A percentile compares a stretch with the other conserved stretches of the same genome.
Conservation (phyloP, 2,113 vertebrate species). For the Taurulus bubalis region DNA sequence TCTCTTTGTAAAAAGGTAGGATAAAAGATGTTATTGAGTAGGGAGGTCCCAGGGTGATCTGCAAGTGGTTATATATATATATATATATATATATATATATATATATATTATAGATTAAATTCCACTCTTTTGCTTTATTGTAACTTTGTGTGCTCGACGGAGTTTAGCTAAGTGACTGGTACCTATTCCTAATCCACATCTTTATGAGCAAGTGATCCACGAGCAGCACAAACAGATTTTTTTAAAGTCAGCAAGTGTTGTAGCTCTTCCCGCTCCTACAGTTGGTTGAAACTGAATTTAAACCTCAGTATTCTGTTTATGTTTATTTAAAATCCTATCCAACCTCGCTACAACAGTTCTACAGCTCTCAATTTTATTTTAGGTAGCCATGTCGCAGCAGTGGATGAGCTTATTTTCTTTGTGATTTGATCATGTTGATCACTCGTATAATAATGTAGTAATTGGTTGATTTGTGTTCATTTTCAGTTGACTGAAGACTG, state of each 20-base stretch:
- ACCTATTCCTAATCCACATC: background rate
- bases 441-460: background rate
- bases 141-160: background rate
- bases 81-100: too few relatives aligned
- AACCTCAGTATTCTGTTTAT: slow-evolving; percentile 1
- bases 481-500: slow-evolving; percentile 1
- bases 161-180: background rate
- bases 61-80: background rate
- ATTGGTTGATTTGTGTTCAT: background rate
- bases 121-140: background rate
- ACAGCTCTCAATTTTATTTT: slow-evolving; percentile 4
- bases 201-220: background rate
- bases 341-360: background rate
- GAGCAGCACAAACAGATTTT: background rate
- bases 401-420: background rate
- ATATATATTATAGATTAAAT: background rate
- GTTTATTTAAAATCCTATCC: background rate
- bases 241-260: slow-evolving; percentile 2
- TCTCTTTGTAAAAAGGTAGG: background rate
- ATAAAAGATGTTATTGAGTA: background rate
- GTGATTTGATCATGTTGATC: background rate
- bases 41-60: background rate
- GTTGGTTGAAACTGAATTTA: background rate
- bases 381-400: background rate
- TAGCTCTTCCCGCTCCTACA: background rate